phyloP scores from a whole-genome alignment of 1,140 invertebrate genomes.

The Neodiprion virginianus region DNA sequence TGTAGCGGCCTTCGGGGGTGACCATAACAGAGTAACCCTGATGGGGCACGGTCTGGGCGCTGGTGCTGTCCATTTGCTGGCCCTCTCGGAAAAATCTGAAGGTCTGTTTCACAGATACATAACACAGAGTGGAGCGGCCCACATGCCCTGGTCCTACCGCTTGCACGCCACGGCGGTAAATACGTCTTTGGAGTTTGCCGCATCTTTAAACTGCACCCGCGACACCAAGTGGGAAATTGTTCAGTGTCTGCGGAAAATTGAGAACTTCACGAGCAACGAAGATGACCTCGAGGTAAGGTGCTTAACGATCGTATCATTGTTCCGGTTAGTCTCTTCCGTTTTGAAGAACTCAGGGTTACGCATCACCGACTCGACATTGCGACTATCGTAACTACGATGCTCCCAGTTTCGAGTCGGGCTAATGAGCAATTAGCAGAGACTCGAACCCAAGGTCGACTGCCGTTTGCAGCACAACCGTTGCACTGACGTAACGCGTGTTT shows the following conservation, averaged over 20 bases:
- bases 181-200: conserved; percentile 28
- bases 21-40: conserved; percentile 59
- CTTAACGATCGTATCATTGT: background rate
- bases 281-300: background rate
- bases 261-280: background rate
- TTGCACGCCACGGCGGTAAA: conserved; percentile 23
- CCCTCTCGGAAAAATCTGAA: conserved; percentile 52
- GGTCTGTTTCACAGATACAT: conserved; percentile 65
- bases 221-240: conserved; percentile 35
- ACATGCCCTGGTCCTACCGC: conserved; percentile 42
- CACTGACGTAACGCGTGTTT: background rate
- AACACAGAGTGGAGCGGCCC: conserved; percentile 63
- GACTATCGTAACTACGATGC: background rate
- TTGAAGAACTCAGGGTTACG: too few species aligned
- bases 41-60: conserved; percentile 60
- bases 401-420: background rate
- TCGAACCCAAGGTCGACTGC: background rate
- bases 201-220: conserved; percentile 6
- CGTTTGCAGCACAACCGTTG: background rate
- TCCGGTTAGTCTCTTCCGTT: background rate
- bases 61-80: conserved; percentile 46
- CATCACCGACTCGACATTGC: too few species aligned
- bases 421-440: background rate
- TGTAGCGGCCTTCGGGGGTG: conserved; percentile 62
- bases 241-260: conserved; percentile 35